Evolutionary conservation across 2,113 vertebrate genomes (phyloP), one percentile per base, ranked within the genome.

Genomic region (Phrynosoma platyrhinos): DNA sequence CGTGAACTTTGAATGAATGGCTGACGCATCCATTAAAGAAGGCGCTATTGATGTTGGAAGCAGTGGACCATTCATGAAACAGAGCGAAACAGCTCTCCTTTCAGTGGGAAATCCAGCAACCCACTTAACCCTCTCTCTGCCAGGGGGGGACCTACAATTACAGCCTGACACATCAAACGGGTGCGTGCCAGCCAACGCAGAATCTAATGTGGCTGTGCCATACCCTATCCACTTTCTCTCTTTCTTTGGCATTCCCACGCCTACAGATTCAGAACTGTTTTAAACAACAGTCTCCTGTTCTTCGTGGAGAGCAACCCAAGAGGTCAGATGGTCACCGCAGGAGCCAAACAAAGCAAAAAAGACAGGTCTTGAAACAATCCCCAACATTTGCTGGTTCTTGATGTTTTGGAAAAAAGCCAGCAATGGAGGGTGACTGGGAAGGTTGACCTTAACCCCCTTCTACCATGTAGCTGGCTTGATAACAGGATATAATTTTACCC

Each of bases 1-100:
- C 90, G 0, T 93, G 94, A 95, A 95, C 94, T 94, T 94, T 93
- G 93, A 91, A 94, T 95, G 94, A 95, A 93, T 94, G 68, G 94
- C 87, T 94, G 94, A 92, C 90, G 88, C 89, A 89, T 90, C 92
- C 90, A 87, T 91, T 86, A 53, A 94, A 95, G 95, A 94, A 93
- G 94, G 93, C 82, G 90, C 93, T 94, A 94, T 95, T 95, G 94
- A 94, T 92, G 94, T 95, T 93, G 1, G 14, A 52, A 78, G 94
- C 92, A 92, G 94, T 90, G 94, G 94, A 90, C 93, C 94, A 93
- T 91, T 90, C 91, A 91, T 89, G 95, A 95, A 95, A 94, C 85
- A 91, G 93, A 96, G 93, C 95, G 93, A 93, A 95, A 91, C 94
- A 94, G 89, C 78, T 83, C 86, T 72, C 79, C 25, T 93, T 95